Conservation (phyloP, 1,140 invertebrate genomes). For the Lepidotrigona ventralis region DNA sequence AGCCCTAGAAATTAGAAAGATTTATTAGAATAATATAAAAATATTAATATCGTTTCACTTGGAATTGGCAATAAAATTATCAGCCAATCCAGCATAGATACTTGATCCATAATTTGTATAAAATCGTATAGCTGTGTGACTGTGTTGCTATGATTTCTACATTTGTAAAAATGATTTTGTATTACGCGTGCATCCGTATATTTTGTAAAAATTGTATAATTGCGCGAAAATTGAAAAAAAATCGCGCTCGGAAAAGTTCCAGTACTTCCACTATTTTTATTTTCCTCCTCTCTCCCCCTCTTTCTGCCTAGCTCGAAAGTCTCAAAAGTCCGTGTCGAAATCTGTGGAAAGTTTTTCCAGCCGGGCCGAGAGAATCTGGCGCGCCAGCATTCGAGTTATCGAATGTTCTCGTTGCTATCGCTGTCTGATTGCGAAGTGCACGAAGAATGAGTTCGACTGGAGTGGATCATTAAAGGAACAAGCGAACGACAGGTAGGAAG, state of each 20-base stretch:
- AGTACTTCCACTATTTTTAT: neutral
- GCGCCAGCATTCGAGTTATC: neutral
- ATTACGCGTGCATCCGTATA: too few relatives aligned
- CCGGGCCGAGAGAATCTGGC: too few relatives aligned
- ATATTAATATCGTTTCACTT: too few relatives aligned
- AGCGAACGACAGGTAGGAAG: constrained; percentile 26
- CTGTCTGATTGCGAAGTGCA: constrained; percentile 10
- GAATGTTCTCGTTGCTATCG: constrained; percentile 16
- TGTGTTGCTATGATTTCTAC: too few relatives aligned
- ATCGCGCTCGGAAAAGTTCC: neutral
- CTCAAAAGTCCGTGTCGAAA: neutral
- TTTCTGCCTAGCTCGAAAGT: neutral
- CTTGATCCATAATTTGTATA: too few relatives aligned
- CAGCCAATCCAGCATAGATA: neutral
- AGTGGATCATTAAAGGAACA: constrained; percentile 43
- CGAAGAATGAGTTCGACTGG: constrained; percentile 21
- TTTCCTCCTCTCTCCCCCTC: neutral
- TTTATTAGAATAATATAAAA: too few relatives aligned
- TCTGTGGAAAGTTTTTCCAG: constrained; percentile 7
- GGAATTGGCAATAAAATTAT: neutral
- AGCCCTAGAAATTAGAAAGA: too few relatives aligned
- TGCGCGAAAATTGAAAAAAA: neutral
- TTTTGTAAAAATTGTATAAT: too few relatives aligned
- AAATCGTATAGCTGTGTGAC: too few relatives aligned
- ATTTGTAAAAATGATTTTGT: too few relatives aligned